Evolutionary conservation across 2,797 vertebrate species (phyloP), one percentile per base, ranked within the genome.

Genomic region (Tarsius wallacei): DNA sequence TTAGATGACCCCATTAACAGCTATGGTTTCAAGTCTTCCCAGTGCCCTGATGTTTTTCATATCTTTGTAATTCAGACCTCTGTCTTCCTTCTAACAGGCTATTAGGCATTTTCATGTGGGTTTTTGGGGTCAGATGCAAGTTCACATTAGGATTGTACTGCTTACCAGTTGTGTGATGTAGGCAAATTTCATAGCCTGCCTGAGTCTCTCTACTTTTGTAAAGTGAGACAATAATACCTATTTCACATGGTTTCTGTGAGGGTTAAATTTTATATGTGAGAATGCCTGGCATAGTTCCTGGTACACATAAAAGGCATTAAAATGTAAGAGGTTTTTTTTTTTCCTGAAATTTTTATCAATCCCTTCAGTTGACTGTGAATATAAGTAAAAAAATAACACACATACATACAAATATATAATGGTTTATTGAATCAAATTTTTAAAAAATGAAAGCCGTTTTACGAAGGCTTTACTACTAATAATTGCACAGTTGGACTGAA

Each of bases 241-340:
- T 42, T 42, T 42, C 42, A 42, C 42, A 42, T 42, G 42, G 42
- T 42, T 42, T 42, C 42, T 90, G 53, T 86, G 36, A 47, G 1
- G 26, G 80, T 73, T 80, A 49, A 78, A 74, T 80, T 66, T 64
- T 64, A 12, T 12, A 22, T 70, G 68, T 70, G 26, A 81, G 66
- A 90, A 76, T 76, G 26, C 11, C 33, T 49, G 31, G 6, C 26
- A 21, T 57, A 42, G 13, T 93, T 93, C n/a, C 61, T 86, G 66
- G 31, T 36, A 87, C 8, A 90, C n/a, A 68, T 61, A 57, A 93
- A 85, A 57, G 26, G 1, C 28, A 74, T 57, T 42, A 53, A 81
- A 73, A 80, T 80, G 6, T 15, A 66, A 74, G 33, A n/a, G n/a
- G n/a, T 57, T 73, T 90, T 90, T 80, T n/a, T 71, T 91, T 66